A percentile compares a stretch with the other conserved stretches of the same genome.
These are phyloP conservation scores for Pilophorus perplexus DNA, from an alignment of 2,888 invertebrate species.

Conservation along the genomic window DNA sequence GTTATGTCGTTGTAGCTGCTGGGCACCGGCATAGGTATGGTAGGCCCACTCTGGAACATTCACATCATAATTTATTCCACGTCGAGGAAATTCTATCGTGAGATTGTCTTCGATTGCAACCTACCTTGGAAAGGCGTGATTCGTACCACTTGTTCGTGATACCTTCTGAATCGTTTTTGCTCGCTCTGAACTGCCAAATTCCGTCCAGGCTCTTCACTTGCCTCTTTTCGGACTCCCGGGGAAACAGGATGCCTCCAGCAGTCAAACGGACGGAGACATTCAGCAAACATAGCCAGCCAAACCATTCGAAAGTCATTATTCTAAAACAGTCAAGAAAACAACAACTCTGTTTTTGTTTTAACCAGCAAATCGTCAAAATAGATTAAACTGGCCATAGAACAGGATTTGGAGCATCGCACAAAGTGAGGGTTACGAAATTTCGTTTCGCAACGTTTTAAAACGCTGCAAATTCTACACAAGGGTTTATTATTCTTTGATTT, in stretches of 20 bases:
- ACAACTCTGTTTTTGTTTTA: too few relatives aligned
- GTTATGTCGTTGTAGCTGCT: slow-evolving; percentile 95
- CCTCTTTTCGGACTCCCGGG: slow-evolving; percentile 77
- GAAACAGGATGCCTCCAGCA: slow-evolving; percentile 63
- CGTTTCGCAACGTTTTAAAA: too few relatives aligned
- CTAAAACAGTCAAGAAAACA: too few relatives aligned
- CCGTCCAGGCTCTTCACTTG: slow-evolving; percentile 79
- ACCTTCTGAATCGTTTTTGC: slow-evolving; percentile 67
- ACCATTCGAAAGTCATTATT: too few relatives aligned
- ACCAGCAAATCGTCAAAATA: too few relatives aligned
- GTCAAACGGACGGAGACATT: too few relatives aligned
- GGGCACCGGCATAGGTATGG: slow-evolving; percentile 91
- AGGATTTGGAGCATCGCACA: too few relatives aligned
- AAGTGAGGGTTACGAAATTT: too few relatives aligned
- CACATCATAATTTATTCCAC: background rate
- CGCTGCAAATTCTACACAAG: too few relatives aligned
- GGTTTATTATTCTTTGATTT: too few relatives aligned
- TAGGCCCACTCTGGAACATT: slow-evolving; percentile 59
- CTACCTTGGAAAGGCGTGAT: slow-evolving; percentile 67
- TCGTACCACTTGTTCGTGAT: slow-evolving; percentile 74
- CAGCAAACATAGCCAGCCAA: too few relatives aligned
- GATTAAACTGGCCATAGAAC: too few relatives aligned
- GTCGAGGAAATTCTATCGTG: background rate
- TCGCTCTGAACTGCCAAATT: slow-evolving; percentile 85
- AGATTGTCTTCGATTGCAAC: slow-evolving; percentile 4